Base-by-base conservation (phyloP, 2,797 vertebrate species). In the Petrocephalus sullivani region DNA sequence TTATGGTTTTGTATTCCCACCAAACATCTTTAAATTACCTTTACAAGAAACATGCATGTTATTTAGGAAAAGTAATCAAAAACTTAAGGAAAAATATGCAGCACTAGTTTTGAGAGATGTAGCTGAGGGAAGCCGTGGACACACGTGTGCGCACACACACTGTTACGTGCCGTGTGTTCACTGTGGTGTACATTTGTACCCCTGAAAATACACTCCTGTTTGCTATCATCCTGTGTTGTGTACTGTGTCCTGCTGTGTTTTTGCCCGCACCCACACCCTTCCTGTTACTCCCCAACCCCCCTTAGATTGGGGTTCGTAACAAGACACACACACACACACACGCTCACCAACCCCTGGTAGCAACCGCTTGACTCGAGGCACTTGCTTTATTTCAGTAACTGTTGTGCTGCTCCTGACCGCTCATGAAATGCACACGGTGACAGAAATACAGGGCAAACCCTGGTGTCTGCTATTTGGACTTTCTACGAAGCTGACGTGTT, bases 11-110 rank as follows among this genome's bases (percentile, higher is more conserved):
- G 51, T 41, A 37, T 33, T 28, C 19, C 4, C 16, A 28, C 28
- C 28, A 57, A 57, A 57, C 83, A 58, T 85, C 83, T 85, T 53
- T 85, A 85, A 85, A 58, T 85, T 85, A 56, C 5, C 33, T 85
- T 85, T 71, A 28, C 64, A 37, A 71, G 3, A 37, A 71, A 71
- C 64, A 71, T 37, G 64, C 64, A 37, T 9, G 23, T 54, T 21
- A 28, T 85, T 12, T 37, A 37, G 28, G 57, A 37, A 85, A 85
- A 53, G 21, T 28, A 85, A 54, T 54, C 83, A 85, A 16, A 37
- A 10, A 57, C 23, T 41, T 85, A 19, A 7, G 12, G 53, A 85
- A 60, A 58, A 58, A n/a, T 78, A 14, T 16, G 41, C 37, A 49
- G 37, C 41, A 19, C 33, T 78, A 16, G 0, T 78, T 49, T 78